Percentiles rank a stretch among this genome's conserved stretches.
These are phyloP conservation scores for Drosophila azteca DNA, from an alignment of 1,140 invertebrate genomes.

Conservation along the genomic window DNA sequence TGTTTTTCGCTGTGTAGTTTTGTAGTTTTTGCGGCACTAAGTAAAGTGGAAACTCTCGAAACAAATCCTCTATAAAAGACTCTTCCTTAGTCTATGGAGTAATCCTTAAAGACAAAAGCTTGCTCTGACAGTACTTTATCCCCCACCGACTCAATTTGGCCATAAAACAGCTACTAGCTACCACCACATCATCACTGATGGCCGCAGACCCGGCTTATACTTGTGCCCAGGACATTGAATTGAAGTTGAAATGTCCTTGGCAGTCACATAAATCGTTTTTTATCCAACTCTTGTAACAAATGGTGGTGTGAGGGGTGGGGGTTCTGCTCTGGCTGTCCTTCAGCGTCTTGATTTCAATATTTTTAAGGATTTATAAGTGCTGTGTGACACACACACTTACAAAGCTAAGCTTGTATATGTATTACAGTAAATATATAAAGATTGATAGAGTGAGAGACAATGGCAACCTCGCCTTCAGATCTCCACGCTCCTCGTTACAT, in stretches of 20 bases:
- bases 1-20: constrained; percentile 1
- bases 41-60: constrained; percentile 15
- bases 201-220: constrained; percentile 5
- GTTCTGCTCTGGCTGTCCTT: constrained; percentile 14
- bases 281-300: constrained; percentile 12
- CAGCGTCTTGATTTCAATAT: constrained; percentile 58
- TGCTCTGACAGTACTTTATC: too few species aligned
- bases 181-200: constrained; percentile 12
- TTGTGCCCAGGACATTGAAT: constrained; percentile 18
- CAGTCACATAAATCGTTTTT: constrained; percentile 56
- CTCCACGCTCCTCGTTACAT: constrained; percentile 19
- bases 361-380: constrained; percentile 56
- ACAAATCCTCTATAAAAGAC: constrained; percentile 13
- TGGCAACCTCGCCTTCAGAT: constrained; percentile 23
- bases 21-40: background rate
- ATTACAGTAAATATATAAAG: too few species aligned
- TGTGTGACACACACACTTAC: background rate
- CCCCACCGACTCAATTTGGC: constrained; percentile 9
- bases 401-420: background rate
- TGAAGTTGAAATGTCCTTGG: constrained; percentile 60
- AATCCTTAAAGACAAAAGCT: constrained; percentile 2
- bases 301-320: background rate
- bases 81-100: constrained; percentile 1
- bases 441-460: constrained; percentile 12
- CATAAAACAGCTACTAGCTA: constrained; percentile 11